Percentiles rank a stretch among this genome's conserved stretches.
phyloP scores from a whole-genome alignment of 2,888 invertebrate genomes.

The Hyppa rectilinea region DNA sequence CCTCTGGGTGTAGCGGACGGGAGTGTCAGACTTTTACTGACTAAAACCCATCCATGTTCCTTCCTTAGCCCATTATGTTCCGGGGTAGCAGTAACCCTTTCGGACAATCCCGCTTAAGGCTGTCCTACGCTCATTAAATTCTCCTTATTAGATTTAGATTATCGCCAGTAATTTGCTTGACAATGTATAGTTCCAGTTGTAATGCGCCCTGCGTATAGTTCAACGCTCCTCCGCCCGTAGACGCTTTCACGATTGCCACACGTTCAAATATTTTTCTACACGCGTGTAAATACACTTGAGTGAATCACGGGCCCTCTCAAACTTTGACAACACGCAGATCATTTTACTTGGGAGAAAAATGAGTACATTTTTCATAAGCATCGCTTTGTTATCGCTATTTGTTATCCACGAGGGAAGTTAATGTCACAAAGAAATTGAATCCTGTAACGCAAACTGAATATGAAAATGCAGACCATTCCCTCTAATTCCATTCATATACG shows the following conservation, averaged over 20 bases:
- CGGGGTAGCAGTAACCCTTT: too few species aligned
- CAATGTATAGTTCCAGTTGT: slow-evolving; percentile 41
- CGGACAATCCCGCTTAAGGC: too few species aligned
- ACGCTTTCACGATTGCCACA: slow-evolving; percentile 70
- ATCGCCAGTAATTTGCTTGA: slow-evolving; percentile 62
- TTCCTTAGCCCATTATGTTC: too few species aligned
- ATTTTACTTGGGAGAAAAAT: slow-evolving; percentile 81
- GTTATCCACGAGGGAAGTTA: slow-evolving; percentile 56
- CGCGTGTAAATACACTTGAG: slow-evolving; percentile 79
- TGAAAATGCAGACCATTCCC: slow-evolving; percentile 38
- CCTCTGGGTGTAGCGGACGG: too few species aligned
- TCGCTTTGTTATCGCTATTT: slow-evolving; percentile 73
- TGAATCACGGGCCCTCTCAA: slow-evolving; percentile 77
- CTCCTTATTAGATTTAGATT: too few species aligned
- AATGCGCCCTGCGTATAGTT: slow-evolving; percentile 52
- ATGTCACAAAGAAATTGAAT: slow-evolving; percentile 74
- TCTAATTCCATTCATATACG: slow-evolving; percentile 29
- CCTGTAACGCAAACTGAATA: slow-evolving; percentile 68
- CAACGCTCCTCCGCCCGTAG: slow-evolving; percentile 64
- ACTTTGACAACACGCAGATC: slow-evolving; percentile 80
- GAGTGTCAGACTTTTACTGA: too few species aligned
- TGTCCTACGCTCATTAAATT: slow-evolving; percentile 53
- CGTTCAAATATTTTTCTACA: slow-evolving; percentile 73
- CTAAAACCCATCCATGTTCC: too few species aligned
- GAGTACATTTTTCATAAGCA: slow-evolving; percentile 75